phyloP scores from a whole-genome alignment of 1,140 invertebrate genomes.

The Hylyphantes graminicola region DNA sequence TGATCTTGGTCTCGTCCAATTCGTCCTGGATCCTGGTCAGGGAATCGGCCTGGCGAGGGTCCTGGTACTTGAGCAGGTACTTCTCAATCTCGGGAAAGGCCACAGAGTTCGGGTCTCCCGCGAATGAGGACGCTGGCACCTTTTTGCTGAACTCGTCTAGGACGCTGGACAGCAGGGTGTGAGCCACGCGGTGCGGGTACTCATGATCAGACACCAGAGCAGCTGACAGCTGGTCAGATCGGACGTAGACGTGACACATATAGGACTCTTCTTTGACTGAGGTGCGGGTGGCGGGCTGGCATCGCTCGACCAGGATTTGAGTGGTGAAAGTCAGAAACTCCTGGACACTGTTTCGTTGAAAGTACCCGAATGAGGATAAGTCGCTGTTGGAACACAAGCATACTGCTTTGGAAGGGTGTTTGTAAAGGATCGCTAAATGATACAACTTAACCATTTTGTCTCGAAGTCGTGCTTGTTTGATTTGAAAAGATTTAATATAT shows the following conservation, averaged over 20 bases:
- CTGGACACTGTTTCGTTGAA: conserved; percentile 89
- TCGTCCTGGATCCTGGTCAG: conserved; percentile 97
- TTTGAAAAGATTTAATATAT: no score
- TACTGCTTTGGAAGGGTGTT: conserved; percentile 78
- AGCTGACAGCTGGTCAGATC: conserved; percentile 89
- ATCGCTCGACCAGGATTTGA: conserved; percentile 95
- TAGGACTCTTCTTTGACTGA: conserved; percentile 81
- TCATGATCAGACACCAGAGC: conserved; percentile 97
- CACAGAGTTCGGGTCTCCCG: conserved; percentile 70
- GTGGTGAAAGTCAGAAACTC: conserved; percentile 97
- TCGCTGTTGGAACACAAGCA: conserved; percentile 88
- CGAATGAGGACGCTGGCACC: conserved; percentile 81
- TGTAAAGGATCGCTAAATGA: conserved; percentile 86
- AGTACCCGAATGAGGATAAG: conserved; percentile 93
- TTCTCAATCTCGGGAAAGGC: conserved; percentile 67
- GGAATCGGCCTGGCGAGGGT: conserved; percentile 96
- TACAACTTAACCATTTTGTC: conserved; percentile 80
- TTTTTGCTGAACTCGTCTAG: conserved; percentile 90
- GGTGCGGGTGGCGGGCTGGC: conserved; percentile 82
- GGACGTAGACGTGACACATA: conserved; percentile 96
- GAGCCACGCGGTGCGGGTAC: conserved; percentile 94
- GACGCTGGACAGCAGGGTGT: conserved; percentile 92
- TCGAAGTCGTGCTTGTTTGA: no score
- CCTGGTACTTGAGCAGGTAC: conserved; percentile 73
- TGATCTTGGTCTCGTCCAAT: conserved; percentile 98